Base-by-base conservation (phyloP, 2,113 vertebrate genomes). In the Notechis scutatus region DNA sequence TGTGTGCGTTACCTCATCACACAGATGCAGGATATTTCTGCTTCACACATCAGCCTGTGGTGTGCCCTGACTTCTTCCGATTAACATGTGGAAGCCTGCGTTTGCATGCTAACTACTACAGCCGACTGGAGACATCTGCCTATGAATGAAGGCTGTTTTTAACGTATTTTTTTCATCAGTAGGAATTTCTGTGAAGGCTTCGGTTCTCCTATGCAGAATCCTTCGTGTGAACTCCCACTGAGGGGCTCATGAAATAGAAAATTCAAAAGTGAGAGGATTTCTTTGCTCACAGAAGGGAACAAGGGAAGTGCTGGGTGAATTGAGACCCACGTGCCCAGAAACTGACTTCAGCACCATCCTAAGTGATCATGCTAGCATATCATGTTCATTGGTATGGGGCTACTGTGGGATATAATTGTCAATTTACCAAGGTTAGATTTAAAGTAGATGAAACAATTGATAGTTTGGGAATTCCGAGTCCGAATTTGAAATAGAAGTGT, bases 11-110 rank as follows among this genome's bases (percentile, higher is more conserved):
- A 59, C 88, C 88, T 85, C 56, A n/a, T 93, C 42, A 61, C 81
- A 61, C 47, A 81, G 92, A 93, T 57, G 87, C 6, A 59, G 7
- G 54, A 24, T 29, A 81, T 89, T 89, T 89, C 54, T 89, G 87
- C 42, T 93, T 61, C 14, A 9, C 47, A 90, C 34, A 87, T 64
- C 81, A 87, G 88, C 74, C 55, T 93, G 45, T 64, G 74, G 74
- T 87, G 45, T 90, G 56, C n/a, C 47, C 57, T 90, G n/a, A 42
- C 47, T 87, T 45, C 47, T 52, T 64, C 23, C 29, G n/a, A 86
- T 90, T 90, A 93, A 93, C 55, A 90, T 87, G 56, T 50, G 56
- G 88, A 64, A 52, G 81, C 42, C 56, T 93, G 89, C 9, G 34
- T 86, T 61, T 90, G 89, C 45, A 50, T 90, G 81, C 56, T 86